A percentile compares a stretch with the other conserved stretches of the same genome.
phyloP scores from a whole-genome alignment of 1,140 invertebrate species.

The Drosophila lini region DNA sequence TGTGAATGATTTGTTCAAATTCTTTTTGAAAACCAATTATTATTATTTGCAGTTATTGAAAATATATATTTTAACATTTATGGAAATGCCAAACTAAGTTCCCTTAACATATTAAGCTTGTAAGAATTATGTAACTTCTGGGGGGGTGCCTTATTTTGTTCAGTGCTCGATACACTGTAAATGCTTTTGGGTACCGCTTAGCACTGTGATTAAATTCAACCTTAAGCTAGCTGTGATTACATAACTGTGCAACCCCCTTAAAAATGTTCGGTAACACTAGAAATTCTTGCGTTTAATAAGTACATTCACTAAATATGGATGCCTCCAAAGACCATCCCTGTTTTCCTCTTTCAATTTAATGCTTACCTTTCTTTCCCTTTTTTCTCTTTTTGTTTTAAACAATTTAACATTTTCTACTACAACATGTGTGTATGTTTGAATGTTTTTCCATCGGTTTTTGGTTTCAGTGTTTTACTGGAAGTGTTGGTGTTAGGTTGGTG shows the following conservation, averaged over 20 bases:
- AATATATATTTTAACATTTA: not conserved
- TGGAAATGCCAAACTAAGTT: not conserved
- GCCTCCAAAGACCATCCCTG: conserved; percentile 26
- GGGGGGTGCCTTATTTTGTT: not conserved
- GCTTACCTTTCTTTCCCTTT: not conserved
- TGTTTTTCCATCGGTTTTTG: not conserved
- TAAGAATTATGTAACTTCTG: not conserved
- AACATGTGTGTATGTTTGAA: conserved; percentile 32
- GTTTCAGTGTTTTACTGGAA: not conserved
- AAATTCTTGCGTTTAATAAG: conserved; percentile 37
- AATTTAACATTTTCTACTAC: conserved; percentile 69
- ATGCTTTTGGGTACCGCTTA: conserved; percentile 28
- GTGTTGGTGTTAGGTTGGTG: not conserved
- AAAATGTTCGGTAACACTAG: conserved; percentile 33
- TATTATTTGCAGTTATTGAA: too few relatives aligned
- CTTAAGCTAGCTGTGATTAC: conserved; percentile 28
- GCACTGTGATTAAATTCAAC: conserved; percentile 4
- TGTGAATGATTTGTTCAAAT: not conserved
- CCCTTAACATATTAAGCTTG: not conserved
- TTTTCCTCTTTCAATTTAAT: conserved; percentile 3
- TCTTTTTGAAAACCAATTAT: not conserved
- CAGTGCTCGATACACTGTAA: conserved; percentile 28
- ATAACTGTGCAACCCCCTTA: conserved; percentile 28
- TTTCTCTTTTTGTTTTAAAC: conserved; percentile 47
- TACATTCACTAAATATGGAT: conserved; percentile 36